These are phyloP conservation scores for Artibeus jamaicensis DNA, from an alignment of 2,797 vertebrate species.

Conservation along the genomic window DNA sequence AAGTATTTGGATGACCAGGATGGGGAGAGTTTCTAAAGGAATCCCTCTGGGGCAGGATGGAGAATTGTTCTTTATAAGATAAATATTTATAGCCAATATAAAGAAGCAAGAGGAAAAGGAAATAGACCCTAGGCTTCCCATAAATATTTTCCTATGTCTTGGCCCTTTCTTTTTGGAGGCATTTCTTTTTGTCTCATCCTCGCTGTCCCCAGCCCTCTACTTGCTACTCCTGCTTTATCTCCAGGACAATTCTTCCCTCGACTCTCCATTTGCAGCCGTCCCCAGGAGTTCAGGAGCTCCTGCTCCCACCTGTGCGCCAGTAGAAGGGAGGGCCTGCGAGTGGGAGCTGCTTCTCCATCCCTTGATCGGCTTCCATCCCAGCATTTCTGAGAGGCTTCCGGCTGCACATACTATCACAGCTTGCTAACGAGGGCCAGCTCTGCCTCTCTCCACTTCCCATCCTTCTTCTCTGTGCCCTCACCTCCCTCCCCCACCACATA, in stretches of 20 bases:
- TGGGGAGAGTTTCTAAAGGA: slow-evolving; percentile 36
- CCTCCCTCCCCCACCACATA: neutral
- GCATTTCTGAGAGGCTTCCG: neutral
- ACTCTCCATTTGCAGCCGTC: neutral
- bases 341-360: neutral
- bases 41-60: neutral
- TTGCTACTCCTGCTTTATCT: neutral
- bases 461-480: neutral
- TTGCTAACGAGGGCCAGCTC: neutral
- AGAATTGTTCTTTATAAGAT: slow-evolving; percentile 20
- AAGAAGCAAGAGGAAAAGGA: slow-evolving; percentile 48
- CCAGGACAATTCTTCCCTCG: neutral
- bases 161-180: neutral
- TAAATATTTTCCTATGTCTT: neutral
- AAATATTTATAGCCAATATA: slow-evolving; percentile 51
- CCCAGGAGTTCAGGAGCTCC: neutral
- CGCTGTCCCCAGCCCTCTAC: neutral
- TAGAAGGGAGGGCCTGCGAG: neutral
- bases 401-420: neutral
- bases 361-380: neutral
- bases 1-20: neutral
- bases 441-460: neutral
- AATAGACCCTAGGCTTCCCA: neutral
- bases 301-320: neutral
- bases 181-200: neutral